phyloP scores from a whole-genome alignment of 2,113 vertebrate genomes.

The Orthonyx spaldingii region DNA sequence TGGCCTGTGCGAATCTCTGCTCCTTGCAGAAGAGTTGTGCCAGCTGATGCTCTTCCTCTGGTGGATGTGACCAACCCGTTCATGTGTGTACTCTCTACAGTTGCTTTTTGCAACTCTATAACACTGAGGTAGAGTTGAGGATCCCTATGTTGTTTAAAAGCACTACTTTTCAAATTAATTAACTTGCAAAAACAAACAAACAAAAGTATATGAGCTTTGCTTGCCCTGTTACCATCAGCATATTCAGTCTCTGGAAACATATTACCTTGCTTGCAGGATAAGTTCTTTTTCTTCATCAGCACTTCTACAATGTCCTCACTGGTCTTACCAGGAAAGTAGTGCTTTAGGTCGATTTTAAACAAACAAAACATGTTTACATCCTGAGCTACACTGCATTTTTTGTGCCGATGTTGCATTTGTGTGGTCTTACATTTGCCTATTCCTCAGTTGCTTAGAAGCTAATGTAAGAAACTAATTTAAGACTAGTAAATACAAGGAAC shows the following conservation, averaged over 20 bases:
- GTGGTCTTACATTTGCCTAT: background rate
- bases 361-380: accelerated
- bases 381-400: accelerated
- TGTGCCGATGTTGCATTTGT: background rate
- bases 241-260: background rate
- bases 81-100: accelerated
- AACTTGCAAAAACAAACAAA: background rate
- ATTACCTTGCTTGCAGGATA: background rate
- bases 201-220: accelerated
- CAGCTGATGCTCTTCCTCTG: background rate
- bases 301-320: background rate
- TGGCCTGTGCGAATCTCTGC: background rate
- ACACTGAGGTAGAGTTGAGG: background rate
- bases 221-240: background rate
- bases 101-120: background rate
- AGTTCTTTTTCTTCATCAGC: background rate
- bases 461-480: background rate
- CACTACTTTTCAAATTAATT: background rate
- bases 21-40: background rate
- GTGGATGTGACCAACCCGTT: background rate
- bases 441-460: background rate
- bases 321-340: background rate
- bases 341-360: background rate
- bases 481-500: background rate
- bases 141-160: background rate